Evolutionary conservation across 53 echinoderm and acorn worm genomes (phyloP), one percentile per base, ranked within the genome.

Genomic region (Echinometra lucunter): DNA sequence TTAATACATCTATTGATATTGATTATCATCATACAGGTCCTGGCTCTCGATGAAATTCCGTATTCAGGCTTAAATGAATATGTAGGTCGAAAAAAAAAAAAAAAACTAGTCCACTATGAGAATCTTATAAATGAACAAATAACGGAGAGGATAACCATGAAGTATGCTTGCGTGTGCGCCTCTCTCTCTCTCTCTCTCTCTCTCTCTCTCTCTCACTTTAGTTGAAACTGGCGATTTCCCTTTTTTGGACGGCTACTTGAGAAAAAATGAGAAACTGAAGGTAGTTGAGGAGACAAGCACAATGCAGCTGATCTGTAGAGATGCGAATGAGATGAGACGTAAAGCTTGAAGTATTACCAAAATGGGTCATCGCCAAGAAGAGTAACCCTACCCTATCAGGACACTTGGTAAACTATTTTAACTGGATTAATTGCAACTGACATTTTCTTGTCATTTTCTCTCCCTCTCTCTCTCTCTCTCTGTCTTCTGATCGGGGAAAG

Each of bases 341-440:
- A 19, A 40, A 78, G 78, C 78, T 38, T 78, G 78, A 37, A 38
- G 78, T 23, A 38, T 78, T 78, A 78, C 78, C 21, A 13, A 38
- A 78, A 78, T 78, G 78, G 78, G 78, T 78, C 78, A 78, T 38
- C 78, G 78, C 38, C 78, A 78, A 21, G 42, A 3, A 21, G 78
- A 0, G 78, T 78, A 78, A 78, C 78, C 42, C 35, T 78, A 78
- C 40, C 38, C 78, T 35, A 21, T 18, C 40, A 78, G 78, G 78
- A 42, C 42, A 40, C 78, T 78, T 78, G 78, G 42, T 78, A 78
- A 78, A 78, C 78, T 78, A 78, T 78, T 78, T 78, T 78, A 78
- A 78, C 78, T 78, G 78, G 78, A 78, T 78, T 78, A 78, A 78
- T 78, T 38, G 78, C 40, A 78, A 40, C 38, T 78, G 78, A 35